Evolutionary conservation across 2,113 vertebrate species (phyloP).

Genomic region (Columbina picui): DNA sequence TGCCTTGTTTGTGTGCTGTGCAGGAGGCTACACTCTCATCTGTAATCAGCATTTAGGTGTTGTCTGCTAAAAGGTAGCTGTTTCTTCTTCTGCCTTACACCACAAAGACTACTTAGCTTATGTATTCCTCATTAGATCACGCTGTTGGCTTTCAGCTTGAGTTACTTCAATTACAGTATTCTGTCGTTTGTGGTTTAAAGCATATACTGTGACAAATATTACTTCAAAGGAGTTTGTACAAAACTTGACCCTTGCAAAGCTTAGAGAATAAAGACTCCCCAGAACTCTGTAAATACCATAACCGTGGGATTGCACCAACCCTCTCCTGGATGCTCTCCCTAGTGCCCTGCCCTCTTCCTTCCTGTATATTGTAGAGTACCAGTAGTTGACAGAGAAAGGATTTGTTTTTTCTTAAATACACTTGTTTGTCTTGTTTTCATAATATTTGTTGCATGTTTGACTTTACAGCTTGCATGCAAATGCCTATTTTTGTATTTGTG

Average conservation of each 20-base stretch:
- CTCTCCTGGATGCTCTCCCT: not conserved
- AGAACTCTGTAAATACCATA: not conserved
- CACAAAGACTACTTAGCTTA: not conserved
- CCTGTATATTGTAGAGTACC: not conserved
- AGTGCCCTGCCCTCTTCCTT: not conserved
- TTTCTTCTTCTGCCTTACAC: not conserved
- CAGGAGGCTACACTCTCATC: not conserved
- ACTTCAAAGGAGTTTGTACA: not conserved
- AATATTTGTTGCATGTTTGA: not conserved
- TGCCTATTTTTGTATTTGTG: conserved; percentile 30
- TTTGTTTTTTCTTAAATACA: conserved; percentile 23
- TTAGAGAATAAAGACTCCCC: not conserved
- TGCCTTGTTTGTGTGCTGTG: not conserved
- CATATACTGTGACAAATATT: not conserved
- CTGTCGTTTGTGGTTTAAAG: not conserved
- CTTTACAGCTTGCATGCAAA: conserved; percentile 11
- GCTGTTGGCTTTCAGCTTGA: not conserved
- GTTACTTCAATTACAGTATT: not conserved
- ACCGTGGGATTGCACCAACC: not conserved
- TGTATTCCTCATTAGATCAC: not conserved
- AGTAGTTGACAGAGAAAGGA: not conserved
- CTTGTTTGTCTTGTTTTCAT: conserved; percentile 45
- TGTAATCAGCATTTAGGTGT: not conserved
- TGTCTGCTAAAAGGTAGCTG: not conserved
- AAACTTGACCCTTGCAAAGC: not conserved